Base-by-base conservation (phyloP, 2,797 vertebrate species). In the Lerista edwardsae region DNA sequence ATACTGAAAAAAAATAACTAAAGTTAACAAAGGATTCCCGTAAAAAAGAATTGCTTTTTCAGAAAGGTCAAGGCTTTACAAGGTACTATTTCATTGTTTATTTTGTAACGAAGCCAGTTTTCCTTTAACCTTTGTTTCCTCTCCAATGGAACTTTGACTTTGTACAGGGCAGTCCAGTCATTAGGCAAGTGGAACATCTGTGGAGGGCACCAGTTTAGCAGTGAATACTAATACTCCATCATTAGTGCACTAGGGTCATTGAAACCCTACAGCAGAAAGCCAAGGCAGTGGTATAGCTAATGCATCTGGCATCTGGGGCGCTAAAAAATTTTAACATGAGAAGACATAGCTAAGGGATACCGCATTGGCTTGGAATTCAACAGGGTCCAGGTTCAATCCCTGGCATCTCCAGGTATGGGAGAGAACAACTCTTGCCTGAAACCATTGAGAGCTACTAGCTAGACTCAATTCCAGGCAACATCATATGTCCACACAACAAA, bases 11-110 rank as follows among this genome's bases (percentile, higher is more conserved):
- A 3, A 7, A 34, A 71, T 74, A 31, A 25, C 9, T 79, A 69
- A 89, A 87, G 21, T 27, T 74, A 75, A 79, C 31, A 83, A 72
- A 80, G 23, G 5, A 77, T 23, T 11, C 74, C 25, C 65, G 27
- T 79, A 7, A 82, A 29, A 23, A 12, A 8, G 55, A 72, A 86
- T 8, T 31, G 36, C 21, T 21, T 61, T 23, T 61, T 21, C 74
- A 1, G 72, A 87, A 82, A 68, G 7, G 3, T 47, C 8, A 75
- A 55, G 11, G 55, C 31, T 75, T 75, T 36, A 75, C 47, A 79
- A 72, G 83, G 21, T 14, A 59, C 9, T 75, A 14, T n/a, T 59
- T 76, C 36, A 39, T 34, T 62, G 55, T 79, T 81, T 71, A 3
- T 12, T 80, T 79, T 67, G 31, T 34, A 79, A 68, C 2, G 59